Evolutionary conservation across 2,888 invertebrate genomes (phyloP).

Genomic region (Ophraella communa): DNA sequence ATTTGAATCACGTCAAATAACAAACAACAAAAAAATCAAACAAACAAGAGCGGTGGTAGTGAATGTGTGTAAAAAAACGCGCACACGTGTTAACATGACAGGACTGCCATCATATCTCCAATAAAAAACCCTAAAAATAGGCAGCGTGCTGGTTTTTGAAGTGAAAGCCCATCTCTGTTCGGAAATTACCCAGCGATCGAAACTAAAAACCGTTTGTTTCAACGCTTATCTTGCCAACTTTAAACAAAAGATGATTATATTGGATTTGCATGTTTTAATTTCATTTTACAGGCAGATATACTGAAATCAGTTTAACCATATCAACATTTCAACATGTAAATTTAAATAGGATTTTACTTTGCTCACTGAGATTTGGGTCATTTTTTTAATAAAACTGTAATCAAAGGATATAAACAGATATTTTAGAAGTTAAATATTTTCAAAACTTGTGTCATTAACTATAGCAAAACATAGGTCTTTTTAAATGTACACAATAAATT

Average conservation of each 20-base stretch:
- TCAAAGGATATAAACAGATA: no score
- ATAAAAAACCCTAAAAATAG: constrained; percentile 54
- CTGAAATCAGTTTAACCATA: neutral
- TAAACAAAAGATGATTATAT: constrained; percentile 3
- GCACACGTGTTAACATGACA: constrained; percentile 56
- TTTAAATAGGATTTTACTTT: neutral
- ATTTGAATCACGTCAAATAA: constrained; percentile 45
- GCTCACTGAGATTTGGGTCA: no score
- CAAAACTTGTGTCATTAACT: no score
- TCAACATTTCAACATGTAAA: neutral
- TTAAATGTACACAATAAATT: no score
- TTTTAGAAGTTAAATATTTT: no score
- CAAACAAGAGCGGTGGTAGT: constrained; percentile 35
- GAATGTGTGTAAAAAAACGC: constrained; percentile 15
- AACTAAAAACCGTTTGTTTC: constrained; percentile 46
- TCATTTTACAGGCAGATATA: neutral
- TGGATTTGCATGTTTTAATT: neutral
- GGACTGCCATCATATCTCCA: constrained; percentile 52
- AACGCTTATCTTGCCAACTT: constrained; percentile 23
- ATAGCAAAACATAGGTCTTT: no score
- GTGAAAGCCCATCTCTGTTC: constrained; percentile 49
- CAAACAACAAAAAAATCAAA: constrained; percentile 45
- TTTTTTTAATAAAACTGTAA: no score
- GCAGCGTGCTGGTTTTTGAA: constrained; percentile 34
- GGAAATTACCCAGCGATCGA: constrained; percentile 53